Evolutionary conservation across 2,797 vertebrate species (phyloP).

Genomic region (Peromyscus melanophrys): DNA sequence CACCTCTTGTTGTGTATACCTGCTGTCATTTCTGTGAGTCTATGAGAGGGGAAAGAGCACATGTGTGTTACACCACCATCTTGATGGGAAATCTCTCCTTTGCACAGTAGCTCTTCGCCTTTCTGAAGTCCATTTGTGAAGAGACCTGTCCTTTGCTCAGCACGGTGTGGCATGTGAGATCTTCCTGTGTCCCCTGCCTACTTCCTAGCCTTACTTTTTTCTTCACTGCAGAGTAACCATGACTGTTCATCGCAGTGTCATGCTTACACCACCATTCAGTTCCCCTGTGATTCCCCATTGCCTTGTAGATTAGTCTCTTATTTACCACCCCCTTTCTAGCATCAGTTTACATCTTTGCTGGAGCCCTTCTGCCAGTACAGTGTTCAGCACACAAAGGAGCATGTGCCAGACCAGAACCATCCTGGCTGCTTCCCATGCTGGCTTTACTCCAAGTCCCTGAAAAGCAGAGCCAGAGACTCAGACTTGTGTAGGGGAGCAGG

Average conservation of each 20-base stretch:
- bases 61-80: background rate
- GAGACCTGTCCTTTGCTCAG: background rate
- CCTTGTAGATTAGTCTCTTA: background rate
- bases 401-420: background rate
- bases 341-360: background rate
- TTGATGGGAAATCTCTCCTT: background rate
- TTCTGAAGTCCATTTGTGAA: background rate
- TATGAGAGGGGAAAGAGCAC: background rate
- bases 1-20: background rate
- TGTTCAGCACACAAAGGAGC: background rate
- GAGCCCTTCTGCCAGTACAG: too few species aligned
- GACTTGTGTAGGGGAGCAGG: background rate
- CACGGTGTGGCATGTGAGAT: rapidly evolving
- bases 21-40: background rate
- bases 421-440: background rate
- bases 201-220: background rate
- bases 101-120: background rate
- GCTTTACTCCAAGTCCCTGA: background rate
- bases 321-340: background rate
- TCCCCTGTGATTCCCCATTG: background rate
- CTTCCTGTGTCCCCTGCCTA: background rate
- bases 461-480: constrained; percentile 8
- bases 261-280: background rate
- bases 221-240: background rate
- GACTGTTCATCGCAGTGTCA: background rate